A percentile compares a stretch with the other conserved stretches of the same genome.
Evolutionary conservation across 2,797 vertebrate genomes (phyloP).

Genomic region (Gallinago nigripennis): DNA sequence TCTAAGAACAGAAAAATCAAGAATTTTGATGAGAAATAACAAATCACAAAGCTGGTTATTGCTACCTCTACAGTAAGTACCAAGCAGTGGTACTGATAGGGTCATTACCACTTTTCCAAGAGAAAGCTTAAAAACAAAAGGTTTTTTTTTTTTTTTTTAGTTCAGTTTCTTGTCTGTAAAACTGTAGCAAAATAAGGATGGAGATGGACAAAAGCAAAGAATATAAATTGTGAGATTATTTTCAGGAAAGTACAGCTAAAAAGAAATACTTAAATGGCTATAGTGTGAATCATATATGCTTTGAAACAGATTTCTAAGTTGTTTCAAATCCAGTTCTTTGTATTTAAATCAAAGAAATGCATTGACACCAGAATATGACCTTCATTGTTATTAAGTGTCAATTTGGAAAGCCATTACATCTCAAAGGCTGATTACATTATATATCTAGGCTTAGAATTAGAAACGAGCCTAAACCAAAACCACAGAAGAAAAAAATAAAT

Average conservation of each 20-base stretch:
- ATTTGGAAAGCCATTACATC: background rate
- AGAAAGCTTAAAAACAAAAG: background rate
- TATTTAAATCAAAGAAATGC: background rate
- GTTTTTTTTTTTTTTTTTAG: background rate
- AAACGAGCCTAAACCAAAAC: background rate
- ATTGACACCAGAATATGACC: background rate
- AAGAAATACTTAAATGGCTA: background rate
- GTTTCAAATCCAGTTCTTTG: background rate
- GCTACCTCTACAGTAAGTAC: background rate
- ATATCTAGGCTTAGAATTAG: background rate
- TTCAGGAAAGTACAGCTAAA: background rate
- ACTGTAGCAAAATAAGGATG: background rate
- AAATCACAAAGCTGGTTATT: background rate
- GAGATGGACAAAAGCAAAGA: background rate
- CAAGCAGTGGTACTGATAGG: background rate
- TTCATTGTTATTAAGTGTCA: background rate
- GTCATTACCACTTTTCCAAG: background rate
- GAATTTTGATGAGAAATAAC: background rate
- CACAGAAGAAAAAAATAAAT: background rate
- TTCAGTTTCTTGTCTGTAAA: background rate
- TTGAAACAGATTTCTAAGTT: background rate
- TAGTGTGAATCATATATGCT: background rate
- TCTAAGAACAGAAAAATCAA: background rate
- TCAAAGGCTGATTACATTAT: background rate
- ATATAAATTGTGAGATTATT: background rate